Base-by-base conservation (phyloP, 2,113 vertebrate species). In the Trogon melanurus region DNA sequence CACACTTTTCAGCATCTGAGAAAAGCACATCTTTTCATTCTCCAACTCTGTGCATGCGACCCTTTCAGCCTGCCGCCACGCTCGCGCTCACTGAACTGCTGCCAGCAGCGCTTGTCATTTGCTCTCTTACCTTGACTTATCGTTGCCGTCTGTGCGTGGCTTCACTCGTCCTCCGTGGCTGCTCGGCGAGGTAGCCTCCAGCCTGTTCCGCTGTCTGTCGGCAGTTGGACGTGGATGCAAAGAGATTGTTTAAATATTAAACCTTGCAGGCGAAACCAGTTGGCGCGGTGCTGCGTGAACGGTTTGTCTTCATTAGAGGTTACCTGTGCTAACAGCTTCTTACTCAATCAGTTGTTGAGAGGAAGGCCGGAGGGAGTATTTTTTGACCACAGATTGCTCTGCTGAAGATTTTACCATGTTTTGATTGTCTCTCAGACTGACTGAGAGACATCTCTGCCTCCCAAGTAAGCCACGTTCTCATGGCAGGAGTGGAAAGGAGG, bases 11-110 rank as follows among this genome's bases (percentile, higher is more conserved):
- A 75, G 23, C 30, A 26, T 44, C 67, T 62, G 47, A 93, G 50
- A n/a, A 71, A 38, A 56, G 51, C 4, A 1, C 27, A n/a, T 38
- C 23, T 67, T 64, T 36, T 19, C 23, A 38, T 73, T 71, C 70
- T 36, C 45, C 20, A 32, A 1, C 27, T 85, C 65, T 2, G 1
- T 36, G 51, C 13, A 0, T 18, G 3, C 5, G 50, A 56, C 65
- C 18, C 51, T 41, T 66, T 32, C 44, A 76, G 66, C 64, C 47
- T 71, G 41, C 34, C 34, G 4, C 51, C 6, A 4, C 29, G 3
- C 19, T 48, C 27, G 32, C 4, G 10, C 60, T 73, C 57, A 10
- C 41, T 51, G 65, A 73, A 27, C 80, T 23, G 64, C 66, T 74
- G 45, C 61, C 20, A 16, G 38, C 34, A 57, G 57, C 65, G 21